Base-by-base conservation (phyloP, 2,888 invertebrate genomes). In the Agrochola circellaris region DNA sequence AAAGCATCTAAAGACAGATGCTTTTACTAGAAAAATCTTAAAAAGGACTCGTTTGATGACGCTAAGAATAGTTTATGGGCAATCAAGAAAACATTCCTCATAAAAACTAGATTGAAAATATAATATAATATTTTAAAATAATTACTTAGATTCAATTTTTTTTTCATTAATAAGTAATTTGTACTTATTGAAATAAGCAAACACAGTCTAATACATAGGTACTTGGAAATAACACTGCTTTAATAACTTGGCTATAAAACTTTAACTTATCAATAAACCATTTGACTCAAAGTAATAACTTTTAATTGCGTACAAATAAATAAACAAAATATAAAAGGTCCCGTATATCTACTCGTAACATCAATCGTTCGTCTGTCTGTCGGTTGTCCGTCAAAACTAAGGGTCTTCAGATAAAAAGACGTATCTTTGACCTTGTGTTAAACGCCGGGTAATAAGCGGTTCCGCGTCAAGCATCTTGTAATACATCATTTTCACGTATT, bases 361-460 rank as follows among this genome's bases (percentile, higher is more conserved):
- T 83, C 83, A 81, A 87, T 87, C 87, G 75, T 75, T 56, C 58
- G 77, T 76, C 79, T 72, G 88, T 86, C 84, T 65, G 87, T 86
- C 85, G 72, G 81, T 67, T 84, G 88, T 88, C 87, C 83, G 73
- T 90, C 88, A 89, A 86, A 88, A 83, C 78, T 84, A 83, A 88
- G 87, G 87, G 85, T 89, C 78, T 87, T 77, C 81, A 56, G 77
- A 78, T 77, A 79, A 67, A 78, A 77, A 84, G 84, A 80, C 75
- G 76, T 83, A 79, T 81, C 54, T 60, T 62, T 85, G 87, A 87
- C 89, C 89, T 90, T 90, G 90, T 76, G 79, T 84, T 79, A 76
- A 80, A 76, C 67, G 74, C 70, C 69, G 77, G 75, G 82, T 90
- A 87, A 88, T 86, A 87, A 86, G 76, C 84, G 85, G 85, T 86